Conservation (phyloP, 2,888 invertebrate genomes). For the Danaus chrysippus region DNA sequence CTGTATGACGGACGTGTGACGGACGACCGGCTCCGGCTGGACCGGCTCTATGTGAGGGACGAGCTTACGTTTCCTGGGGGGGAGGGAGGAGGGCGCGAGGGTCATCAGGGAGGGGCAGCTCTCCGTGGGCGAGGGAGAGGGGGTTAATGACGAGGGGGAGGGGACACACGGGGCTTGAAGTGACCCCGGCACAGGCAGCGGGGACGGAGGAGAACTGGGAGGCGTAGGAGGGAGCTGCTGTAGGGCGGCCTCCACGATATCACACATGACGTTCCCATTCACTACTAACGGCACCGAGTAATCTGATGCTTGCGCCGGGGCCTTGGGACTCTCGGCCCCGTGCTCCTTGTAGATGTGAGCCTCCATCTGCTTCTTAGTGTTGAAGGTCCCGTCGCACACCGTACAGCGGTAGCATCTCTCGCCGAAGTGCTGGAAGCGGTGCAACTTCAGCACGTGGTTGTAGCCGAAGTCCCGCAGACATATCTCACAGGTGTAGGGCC, state of each 20-base stretch:
- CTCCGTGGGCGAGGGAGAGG: conserved; percentile 60
- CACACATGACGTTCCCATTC: conserved; percentile 66
- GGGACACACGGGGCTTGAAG: conserved; percentile 74
- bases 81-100: conserved; percentile 78
- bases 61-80: conserved; percentile 88
- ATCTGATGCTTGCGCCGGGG: conserved; percentile 54
- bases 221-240: conserved; percentile 79
- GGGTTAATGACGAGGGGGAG: conserved; percentile 65
- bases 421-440: conserved; percentile 93
- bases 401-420: conserved; percentile 96
- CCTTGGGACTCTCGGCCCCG: conserved; percentile 73
- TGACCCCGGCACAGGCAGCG: conserved; percentile 58
- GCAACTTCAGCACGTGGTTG: conserved; percentile 93
- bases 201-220: conserved; percentile 76
- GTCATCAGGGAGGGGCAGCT: conserved; percentile 33
- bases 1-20: conserved; percentile 87
- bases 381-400: conserved; percentile 93
- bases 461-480: conserved; percentile 95
- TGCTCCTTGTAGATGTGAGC: conserved; percentile 84
- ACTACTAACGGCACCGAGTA: conserved; percentile 51
- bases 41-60: conserved; percentile 82
- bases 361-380: conserved; percentile 94
- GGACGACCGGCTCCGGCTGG: conserved; percentile 53
- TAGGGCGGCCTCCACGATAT: conserved; percentile 66
- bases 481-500: conserved; percentile 94